Percentiles rank a stretch among this genome's conserved stretches.
Evolutionary conservation across 2,113 vertebrate genomes (phyloP).

Genomic region (Hiodon alosoides): DNA sequence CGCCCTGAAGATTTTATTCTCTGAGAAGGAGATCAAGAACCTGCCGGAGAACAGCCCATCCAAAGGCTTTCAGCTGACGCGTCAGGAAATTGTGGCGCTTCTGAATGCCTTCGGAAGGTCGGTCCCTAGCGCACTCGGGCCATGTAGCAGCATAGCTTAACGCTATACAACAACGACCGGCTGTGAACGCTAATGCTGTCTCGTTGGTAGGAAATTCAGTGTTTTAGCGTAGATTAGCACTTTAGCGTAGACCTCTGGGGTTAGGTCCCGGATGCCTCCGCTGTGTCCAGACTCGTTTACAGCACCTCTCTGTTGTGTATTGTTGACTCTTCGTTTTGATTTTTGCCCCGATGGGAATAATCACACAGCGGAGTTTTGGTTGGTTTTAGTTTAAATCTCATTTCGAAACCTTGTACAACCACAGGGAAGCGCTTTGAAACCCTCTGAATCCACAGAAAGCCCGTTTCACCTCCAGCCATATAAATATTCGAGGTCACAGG

Average conservation of each 20-base stretch:
- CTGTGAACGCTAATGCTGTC: not conserved
- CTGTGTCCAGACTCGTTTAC: too few relatives aligned
- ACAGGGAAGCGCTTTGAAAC: not conserved
- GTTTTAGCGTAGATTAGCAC: too few relatives aligned
- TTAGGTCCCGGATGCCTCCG: too few relatives aligned
- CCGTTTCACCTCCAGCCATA: not conserved
- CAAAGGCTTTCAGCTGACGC: slow-evolving; percentile 89
- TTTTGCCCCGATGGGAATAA: too few relatives aligned
- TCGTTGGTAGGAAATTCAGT: too few relatives aligned
- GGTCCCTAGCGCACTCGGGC: not conserved
- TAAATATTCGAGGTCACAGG: not conserved
- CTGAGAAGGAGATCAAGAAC: slow-evolving; percentile 90
- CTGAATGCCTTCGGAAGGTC: slow-evolving; percentile 89
- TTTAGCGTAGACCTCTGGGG: too few relatives aligned
- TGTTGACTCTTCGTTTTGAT: too few relatives aligned
- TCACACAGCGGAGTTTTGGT: too few relatives aligned
- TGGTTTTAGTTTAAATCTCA: too few relatives aligned
- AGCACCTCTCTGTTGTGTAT: too few relatives aligned
- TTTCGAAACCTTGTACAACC: not conserved
- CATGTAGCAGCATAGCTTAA: not conserved
- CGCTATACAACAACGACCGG: not conserved
- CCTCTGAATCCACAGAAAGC: not conserved
- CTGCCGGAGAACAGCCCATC: slow-evolving; percentile 85
- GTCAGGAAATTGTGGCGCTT: slow-evolving; percentile 91
- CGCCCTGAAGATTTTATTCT: slow-evolving; percentile 93